phyloP scores from a whole-genome alignment of 2,797 vertebrate species.

The Hippocampus kuda region DNA sequence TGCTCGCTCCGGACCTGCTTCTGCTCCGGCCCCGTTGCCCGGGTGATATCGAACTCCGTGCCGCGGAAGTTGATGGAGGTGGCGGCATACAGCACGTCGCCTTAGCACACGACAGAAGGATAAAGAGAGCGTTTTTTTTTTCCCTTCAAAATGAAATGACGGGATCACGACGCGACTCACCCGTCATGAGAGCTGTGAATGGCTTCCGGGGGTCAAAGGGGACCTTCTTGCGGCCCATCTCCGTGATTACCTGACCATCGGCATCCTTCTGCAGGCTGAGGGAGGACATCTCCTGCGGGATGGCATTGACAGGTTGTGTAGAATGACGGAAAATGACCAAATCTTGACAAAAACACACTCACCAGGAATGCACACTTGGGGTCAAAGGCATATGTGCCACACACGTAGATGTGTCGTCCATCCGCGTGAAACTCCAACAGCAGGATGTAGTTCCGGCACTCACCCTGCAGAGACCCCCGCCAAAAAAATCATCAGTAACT shows the following conservation, averaged over 20 bases:
- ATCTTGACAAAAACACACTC: slow-evolving; percentile 32
- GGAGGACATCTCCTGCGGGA: slow-evolving; percentile 63
- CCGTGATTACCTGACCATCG: slow-evolving; percentile 61
- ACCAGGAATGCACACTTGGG: slow-evolving; percentile 82
- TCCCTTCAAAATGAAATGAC: neutral
- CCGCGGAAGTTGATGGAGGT: slow-evolving; percentile 83
- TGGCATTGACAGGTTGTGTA: neutral
- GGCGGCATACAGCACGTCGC: slow-evolving; percentile 73
- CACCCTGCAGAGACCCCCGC: slow-evolving; percentile 67
- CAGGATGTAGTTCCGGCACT: slow-evolving; percentile 82
- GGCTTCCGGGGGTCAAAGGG: slow-evolving; percentile 83
- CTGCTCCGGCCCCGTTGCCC: slow-evolving; percentile 69
- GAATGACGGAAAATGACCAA: neutral
- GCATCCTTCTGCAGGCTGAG: slow-evolving; percentile 67
- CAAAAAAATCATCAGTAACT: slow-evolving; percentile 32
- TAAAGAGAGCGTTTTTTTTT: neutral
- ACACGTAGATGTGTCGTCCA: slow-evolving; percentile 69
- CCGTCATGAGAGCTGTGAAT: slow-evolving; percentile 82
- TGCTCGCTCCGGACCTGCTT: slow-evolving; percentile 76
- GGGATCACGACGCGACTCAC: slow-evolving; percentile 41
- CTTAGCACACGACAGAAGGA: slow-evolving; percentile 39
- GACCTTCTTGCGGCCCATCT: slow-evolving; percentile 81
- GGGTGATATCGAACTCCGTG: slow-evolving; percentile 77
- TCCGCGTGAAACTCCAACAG: slow-evolving; percentile 72
- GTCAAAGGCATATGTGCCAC: slow-evolving; percentile 83